Evolutionary conservation across 2,888 invertebrate genomes (phyloP).

Genomic region (Proisotoma minuta): DNA sequence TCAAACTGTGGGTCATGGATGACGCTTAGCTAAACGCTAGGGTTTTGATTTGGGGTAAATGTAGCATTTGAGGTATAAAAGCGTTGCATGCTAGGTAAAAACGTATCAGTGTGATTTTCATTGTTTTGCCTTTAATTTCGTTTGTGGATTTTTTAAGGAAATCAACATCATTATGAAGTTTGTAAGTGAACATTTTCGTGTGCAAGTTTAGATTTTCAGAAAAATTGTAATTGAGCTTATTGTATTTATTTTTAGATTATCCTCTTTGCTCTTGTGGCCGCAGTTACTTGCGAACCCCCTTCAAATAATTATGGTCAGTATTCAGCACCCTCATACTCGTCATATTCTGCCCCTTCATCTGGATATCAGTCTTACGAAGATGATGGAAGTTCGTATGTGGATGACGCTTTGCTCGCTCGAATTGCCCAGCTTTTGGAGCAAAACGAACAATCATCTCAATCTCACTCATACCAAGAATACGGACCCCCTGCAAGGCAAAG

Average conservation of each 20-base stretch:
- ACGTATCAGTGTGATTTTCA: too few species aligned
- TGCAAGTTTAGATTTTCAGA: too few species aligned
- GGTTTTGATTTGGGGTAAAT: too few species aligned
- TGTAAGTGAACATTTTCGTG: too few species aligned
- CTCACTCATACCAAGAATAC: not conserved
- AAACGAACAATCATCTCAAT: slow-evolving; percentile 7
- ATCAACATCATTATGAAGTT: too few species aligned
- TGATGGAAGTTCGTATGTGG: slow-evolving; percentile 4
- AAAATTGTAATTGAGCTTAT: not conserved
- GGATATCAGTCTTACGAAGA: not conserved
- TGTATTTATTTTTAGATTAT: slow-evolving; percentile 27
- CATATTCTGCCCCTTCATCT: not conserved
- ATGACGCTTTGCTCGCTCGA: slow-evolving; percentile 27
- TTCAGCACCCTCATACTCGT: not conserved
- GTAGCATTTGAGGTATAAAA: too few species aligned
- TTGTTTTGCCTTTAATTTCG: too few species aligned
- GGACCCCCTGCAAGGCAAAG: slow-evolving; percentile 9
- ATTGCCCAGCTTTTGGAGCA: slow-evolving; percentile 26
- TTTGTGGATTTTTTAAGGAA: too few species aligned
- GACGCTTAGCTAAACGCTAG: too few species aligned
- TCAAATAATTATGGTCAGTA: slow-evolving; percentile 23
- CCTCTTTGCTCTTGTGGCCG: slow-evolving; percentile 30
- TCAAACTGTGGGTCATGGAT: too few species aligned
- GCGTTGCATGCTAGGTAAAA: too few species aligned
- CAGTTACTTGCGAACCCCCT: slow-evolving; percentile 29